A percentile compares a stretch with the other conserved stretches of the same genome.
These are phyloP conservation scores for Danio aesculapii DNA, from an alignment of 2,797 vertebrate species.

Conservation along the genomic window DNA sequence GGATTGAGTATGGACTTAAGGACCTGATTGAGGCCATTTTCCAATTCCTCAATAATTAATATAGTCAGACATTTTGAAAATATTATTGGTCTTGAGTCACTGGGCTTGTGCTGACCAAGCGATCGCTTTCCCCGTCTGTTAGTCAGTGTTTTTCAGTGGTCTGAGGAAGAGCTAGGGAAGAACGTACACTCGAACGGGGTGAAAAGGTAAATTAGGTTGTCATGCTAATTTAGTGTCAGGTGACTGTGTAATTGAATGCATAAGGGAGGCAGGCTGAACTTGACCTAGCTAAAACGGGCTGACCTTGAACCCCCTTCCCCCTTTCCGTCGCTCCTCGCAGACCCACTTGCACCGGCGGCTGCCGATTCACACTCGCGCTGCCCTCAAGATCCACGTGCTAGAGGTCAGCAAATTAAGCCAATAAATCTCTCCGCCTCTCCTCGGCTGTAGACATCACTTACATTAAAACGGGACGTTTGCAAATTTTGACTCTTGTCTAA, in stretches of 20 bases:
- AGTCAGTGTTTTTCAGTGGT: slow-evolving; percentile 18
- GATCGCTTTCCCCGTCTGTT: slow-evolving; percentile 26
- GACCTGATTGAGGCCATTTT: slow-evolving; percentile 63
- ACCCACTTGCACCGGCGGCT: slow-evolving; percentile 22
- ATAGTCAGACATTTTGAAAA: slow-evolving; percentile 61
- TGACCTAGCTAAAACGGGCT: slow-evolving; percentile 80
- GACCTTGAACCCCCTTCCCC: slow-evolving; percentile 75
- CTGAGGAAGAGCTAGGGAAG: slow-evolving; percentile 39
- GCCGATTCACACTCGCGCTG: slow-evolving; percentile 26
- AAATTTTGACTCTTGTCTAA: slow-evolving; percentile 41
- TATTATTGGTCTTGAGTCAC: slow-evolving; percentile 63
- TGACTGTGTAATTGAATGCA: slow-evolving; percentile 83
- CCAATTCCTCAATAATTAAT: slow-evolving; percentile 66
- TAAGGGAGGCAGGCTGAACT: slow-evolving; percentile 79
- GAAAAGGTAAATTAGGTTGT: slow-evolving; percentile 80
- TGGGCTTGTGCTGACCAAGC: slow-evolving; percentile 56
- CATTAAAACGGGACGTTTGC: slow-evolving; percentile 56
- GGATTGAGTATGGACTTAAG: slow-evolving; percentile 58
- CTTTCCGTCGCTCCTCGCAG: slow-evolving; percentile 46
- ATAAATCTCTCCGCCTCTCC: slow-evolving; percentile 74
- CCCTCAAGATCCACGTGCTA: slow-evolving; percentile 55
- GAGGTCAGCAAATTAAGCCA: slow-evolving; percentile 77
- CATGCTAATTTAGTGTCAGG: slow-evolving; percentile 82
- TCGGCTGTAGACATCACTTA: slow-evolving; percentile 55
- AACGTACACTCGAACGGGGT: slow-evolving; percentile 68